A percentile compares a stretch with the other conserved stretches of the same genome.
Evolutionary conservation across 2,113 vertebrate genomes (phyloP).

Genomic region (Barnardius zonarius): DNA sequence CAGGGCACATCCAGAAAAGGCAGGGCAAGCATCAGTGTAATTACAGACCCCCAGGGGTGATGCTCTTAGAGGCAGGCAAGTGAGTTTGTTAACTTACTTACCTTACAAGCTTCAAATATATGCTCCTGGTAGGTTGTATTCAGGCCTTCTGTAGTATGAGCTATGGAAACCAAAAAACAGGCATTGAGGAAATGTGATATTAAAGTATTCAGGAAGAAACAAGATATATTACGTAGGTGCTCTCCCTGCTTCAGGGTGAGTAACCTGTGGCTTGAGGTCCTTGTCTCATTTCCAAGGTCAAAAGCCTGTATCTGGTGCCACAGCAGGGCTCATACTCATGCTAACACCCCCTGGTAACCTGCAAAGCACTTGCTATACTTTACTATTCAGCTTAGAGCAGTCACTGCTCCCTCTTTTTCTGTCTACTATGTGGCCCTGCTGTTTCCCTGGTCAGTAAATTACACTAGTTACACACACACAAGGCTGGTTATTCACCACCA

Average conservation of each 20-base stretch:
- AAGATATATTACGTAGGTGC: accelerated
- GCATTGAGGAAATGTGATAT: not conserved
- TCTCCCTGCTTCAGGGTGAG: not conserved
- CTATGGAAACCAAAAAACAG: not conserved
- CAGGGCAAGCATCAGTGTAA: not conserved
- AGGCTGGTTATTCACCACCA: not conserved
- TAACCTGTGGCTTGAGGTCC: not conserved
- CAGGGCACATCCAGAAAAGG: not conserved
- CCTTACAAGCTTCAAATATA: not conserved
- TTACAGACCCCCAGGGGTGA: accelerated
- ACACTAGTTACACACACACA: not conserved
- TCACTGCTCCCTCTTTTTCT: not conserved
- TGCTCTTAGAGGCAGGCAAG: not conserved
- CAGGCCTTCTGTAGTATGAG: not conserved
- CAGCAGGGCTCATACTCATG: not conserved
- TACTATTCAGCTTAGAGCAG: not conserved
- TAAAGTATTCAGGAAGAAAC: not conserved
- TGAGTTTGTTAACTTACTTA: not conserved
- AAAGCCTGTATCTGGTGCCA: not conserved
- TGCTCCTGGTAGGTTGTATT: not conserved
- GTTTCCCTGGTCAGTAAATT: not conserved
- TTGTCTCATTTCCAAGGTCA: not conserved
- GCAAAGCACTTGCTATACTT: not conserved
- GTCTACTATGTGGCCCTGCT: not conserved
- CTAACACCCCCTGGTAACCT: not conserved